A percentile compares a stretch with the other conserved stretches of the same genome.
Evolutionary conservation across 2,888 invertebrate genomes (phyloP).

Genomic region (Gymnosoma rotundatum): DNA sequence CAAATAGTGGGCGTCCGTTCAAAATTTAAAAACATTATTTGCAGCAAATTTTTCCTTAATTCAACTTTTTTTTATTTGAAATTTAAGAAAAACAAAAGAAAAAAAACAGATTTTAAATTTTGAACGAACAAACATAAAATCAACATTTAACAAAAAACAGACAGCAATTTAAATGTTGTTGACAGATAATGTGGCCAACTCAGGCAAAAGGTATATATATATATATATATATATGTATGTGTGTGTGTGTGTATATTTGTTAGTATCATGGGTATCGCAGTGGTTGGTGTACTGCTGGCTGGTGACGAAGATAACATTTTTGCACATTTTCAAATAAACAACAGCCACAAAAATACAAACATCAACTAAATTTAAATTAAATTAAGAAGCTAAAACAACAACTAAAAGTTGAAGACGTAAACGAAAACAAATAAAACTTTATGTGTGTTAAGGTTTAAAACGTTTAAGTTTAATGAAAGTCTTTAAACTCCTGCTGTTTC

Average conservation of each 20-base stretch:
- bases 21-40: slow-evolving; percentile 59
- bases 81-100: slow-evolving; percentile 14
- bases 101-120: slow-evolving; percentile 40
- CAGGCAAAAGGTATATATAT: slow-evolving; percentile 43
- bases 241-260: not conserved
- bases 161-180: slow-evolving; percentile 72
- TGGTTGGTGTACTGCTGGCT: slow-evolving; percentile 48
- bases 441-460: slow-evolving; percentile 78
- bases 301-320: slow-evolving; percentile 69
- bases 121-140: slow-evolving; percentile 41
- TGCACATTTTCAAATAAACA: slow-evolving; percentile 62
- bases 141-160: slow-evolving; percentile 34
- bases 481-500: slow-evolving; percentile 70
- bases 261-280: slow-evolving; percentile 41
- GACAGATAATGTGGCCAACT: slow-evolving; percentile 73
- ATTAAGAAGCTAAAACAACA: slow-evolving; percentile 44
- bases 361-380: slow-evolving; percentile 42
- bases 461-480: slow-evolving; percentile 74
- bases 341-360: slow-evolving; percentile 56
- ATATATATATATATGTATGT: too few relatives aligned
- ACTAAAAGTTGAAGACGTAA: slow-evolving; percentile 26
- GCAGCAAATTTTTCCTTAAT: slow-evolving; percentile 19
- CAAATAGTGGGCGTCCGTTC: slow-evolving; percentile 72
- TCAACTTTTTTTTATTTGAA: slow-evolving; percentile 41
- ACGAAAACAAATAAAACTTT: slow-evolving; percentile 70